Percentiles rank a stretch among this genome's conserved stretches.
Evolutionary conservation across 2,888 invertebrate genomes (phyloP).

Genomic region (Aricia artaxerxes): DNA sequence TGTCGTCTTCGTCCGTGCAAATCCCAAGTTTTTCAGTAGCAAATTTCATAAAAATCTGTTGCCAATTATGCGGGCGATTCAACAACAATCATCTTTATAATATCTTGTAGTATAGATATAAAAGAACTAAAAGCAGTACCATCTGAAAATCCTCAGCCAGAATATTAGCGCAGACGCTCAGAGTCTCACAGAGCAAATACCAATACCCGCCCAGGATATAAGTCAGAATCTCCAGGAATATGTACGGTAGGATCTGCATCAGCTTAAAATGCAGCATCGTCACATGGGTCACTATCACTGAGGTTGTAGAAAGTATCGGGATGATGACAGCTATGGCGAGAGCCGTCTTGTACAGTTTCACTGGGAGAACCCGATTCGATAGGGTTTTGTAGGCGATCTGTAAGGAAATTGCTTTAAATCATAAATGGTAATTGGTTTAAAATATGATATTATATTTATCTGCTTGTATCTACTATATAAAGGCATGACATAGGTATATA

Average conservation of each 20-base stretch:
- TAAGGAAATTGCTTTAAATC: conserved; percentile 39
- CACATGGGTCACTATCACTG: conserved; percentile 84
- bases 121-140: conserved; percentile 49
- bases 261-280: conserved; percentile 86
- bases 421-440: no score
- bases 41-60: no score
- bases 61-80: no score
- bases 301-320: conserved; percentile 82
- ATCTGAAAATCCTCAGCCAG: conserved; percentile 85
- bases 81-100: no score
- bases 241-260: conserved; percentile 84
- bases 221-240: conserved; percentile 84
- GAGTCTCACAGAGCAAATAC: conserved; percentile 84
- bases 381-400: conserved; percentile 82
- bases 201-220: conserved; percentile 86
- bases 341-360: conserved; percentile 81
- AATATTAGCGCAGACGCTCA: conserved; percentile 83
- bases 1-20: no score
- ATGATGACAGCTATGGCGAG: conserved; percentile 79
- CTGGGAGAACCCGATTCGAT: conserved; percentile 77
- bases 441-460: no score
- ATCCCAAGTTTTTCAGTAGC: no score
- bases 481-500: no score
- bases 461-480: no score
- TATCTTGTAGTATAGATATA: no score